Base-by-base conservation (phyloP, 1,140 invertebrate genomes). In the Zophobas morio region DNA sequence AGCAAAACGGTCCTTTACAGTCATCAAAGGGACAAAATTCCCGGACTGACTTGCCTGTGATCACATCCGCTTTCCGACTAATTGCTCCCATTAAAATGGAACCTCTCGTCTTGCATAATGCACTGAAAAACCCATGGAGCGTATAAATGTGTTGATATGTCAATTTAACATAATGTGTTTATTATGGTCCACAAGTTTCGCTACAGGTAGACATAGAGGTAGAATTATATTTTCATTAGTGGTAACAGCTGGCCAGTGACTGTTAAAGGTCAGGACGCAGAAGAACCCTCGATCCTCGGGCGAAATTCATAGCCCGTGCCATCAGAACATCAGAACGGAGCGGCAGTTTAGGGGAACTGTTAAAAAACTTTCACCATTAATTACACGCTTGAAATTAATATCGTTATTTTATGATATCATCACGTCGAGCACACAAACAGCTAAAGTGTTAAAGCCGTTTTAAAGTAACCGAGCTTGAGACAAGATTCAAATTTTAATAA, bases 211-310 rank as follows among this genome's bases (percentile, higher is more conserved):
- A 54, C 34, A 53, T 20, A 37, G 39, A 75, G 42, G 8, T 6
- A 35, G 54, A 60, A 75, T 75, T 47, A 60, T 75, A 60, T 75
- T 75, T 75, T 75, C 73, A 75, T 75, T 75, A 75, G 73, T 8
- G 36, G 20, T n/a, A 75, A 60, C 73, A 75, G 37, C 73, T 75
- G 73, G 73, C 32, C 54, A 75, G 47, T 39, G 73, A n/a, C 73
- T 35, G 32, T 39, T 34, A 60, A 47, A 60, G 73, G 73, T 75
- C 53, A 75, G 2, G 4, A 20, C n/a, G 49, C 49, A 40, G 39
- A n/a, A 20, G 54, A 46, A 53, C 54, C 54, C 54, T 46, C 39
- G 6, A 57, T 46, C 51, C 47, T 35, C n/a, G 8, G 57, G 32
- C 57, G 35, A 39, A 40, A 39, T 20, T 63, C 36, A 32, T 63